Evolutionary conservation across 2,113 vertebrate genomes (phyloP).

Genomic region (Rostratula benghalensis): DNA sequence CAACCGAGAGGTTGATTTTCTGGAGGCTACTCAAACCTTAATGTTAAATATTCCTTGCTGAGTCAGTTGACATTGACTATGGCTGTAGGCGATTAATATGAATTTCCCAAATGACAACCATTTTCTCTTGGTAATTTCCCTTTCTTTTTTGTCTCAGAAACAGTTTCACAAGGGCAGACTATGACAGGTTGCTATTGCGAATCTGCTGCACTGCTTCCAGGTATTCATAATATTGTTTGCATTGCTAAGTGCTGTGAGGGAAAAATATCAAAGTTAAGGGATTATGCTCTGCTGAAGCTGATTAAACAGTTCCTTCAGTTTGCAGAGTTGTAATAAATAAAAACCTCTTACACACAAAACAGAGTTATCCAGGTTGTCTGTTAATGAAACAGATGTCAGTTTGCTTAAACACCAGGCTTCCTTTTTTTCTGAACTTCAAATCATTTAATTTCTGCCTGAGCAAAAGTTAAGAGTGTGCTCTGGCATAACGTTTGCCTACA

Average conservation of each 20-base stretch:
- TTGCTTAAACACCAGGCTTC: neutral
- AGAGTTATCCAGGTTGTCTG: constrained; percentile 4
- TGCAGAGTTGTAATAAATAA: neutral
- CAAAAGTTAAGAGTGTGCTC: neutral
- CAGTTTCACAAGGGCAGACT: neutral
- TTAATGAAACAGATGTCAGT: constrained; percentile 56
- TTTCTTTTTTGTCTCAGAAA: neutral
- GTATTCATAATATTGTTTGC: constrained; percentile 19
- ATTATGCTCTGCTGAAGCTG: constrained; percentile 24
- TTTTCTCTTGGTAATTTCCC: neutral
- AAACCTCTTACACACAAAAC: neutral
- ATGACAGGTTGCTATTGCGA: constrained; percentile 7
- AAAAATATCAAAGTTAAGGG: neutral
- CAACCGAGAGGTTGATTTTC: neutral
- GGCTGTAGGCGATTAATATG: constrained; percentile 44
- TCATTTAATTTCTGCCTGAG: neutral
- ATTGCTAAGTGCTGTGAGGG: neutral
- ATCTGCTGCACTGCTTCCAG: constrained; percentile 19
- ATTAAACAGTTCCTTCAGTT: constrained; percentile 13
- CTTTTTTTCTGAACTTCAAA: neutral
- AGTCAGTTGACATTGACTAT: neutral
- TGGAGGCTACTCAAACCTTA: neutral
- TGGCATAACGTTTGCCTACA: neutral
- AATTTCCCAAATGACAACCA: constrained; percentile 3
- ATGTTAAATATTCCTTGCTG: constrained; percentile 15